Evolutionary conservation across 2,113 vertebrate genomes (phyloP).

Genomic region (Pachypanchax playfairii): DNA sequence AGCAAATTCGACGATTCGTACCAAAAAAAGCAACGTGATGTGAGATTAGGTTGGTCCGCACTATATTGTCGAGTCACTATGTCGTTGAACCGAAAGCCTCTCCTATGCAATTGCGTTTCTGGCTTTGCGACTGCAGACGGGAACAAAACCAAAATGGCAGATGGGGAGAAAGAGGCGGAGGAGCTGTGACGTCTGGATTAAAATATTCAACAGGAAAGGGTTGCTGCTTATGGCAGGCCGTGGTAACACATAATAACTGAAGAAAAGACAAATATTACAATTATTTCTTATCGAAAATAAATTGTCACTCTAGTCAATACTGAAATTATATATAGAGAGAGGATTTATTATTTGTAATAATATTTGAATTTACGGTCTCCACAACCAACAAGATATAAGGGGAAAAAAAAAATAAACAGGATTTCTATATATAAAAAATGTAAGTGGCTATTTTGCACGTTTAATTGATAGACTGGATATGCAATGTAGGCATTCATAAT

Average conservation of each 20-base stretch:
- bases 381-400: too few species aligned
- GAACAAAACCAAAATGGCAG: conserved; percentile 90
- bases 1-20: conserved; percentile 25
- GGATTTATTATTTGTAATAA: too few species aligned
- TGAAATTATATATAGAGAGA: too few species aligned
- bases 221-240: conserved; percentile 6
- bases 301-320: too few species aligned
- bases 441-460: too few species aligned
- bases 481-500: too few species aligned
- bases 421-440: too few species aligned
- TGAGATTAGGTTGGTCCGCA: conserved; percentile 45
- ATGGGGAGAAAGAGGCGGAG: conserved; percentile 76
- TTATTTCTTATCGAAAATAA: too few species aligned
- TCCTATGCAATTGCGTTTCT: conserved; percentile 68
- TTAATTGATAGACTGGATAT: too few species aligned
- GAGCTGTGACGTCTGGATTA: conserved; percentile 59
- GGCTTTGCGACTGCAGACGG: conserved; percentile 78
- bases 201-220: conserved; percentile 71
- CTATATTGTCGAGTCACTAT: conserved; percentile 84
- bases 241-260: not conserved
- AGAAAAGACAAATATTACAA: too few species aligned
- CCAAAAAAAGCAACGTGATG: conserved; percentile 39
- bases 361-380: too few species aligned
- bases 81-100: conserved; percentile 56
- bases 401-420: too few species aligned